Base-by-base conservation (phyloP, 2,797 vertebrate species). In the Rhodeus uyekii region DNA sequence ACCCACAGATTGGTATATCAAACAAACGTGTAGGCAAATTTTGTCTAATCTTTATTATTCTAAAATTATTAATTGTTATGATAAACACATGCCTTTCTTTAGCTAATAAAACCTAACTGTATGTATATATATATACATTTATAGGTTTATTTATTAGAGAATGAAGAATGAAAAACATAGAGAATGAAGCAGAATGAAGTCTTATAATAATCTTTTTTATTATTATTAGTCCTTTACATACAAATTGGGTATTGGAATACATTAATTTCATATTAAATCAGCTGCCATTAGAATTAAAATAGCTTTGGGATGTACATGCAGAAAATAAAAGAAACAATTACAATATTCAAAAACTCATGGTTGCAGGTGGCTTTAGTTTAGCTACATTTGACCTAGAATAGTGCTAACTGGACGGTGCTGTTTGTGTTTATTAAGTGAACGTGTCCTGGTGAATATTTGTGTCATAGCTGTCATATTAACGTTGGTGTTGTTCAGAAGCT, bases 371-470 rank as follows among this genome's bases (percentile, higher is more conserved):
- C 38, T 44, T 5, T 61, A 24, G 42, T 73, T 7, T 73, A n/a
- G 16, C 32, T 34, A 53, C 32, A n/a, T 73, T 80, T 74, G 55
- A 39, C 44, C 42, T 64, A 39, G 46, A n/a, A 55, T 53, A 29
- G 32, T n/a, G 38, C 9, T 9, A 36, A 34, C 32, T 67, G 32
- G 9, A 46, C 29, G 9, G 0, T 60, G 27, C 12, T 32, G 19
- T 34, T n/a, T 55, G 44, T 53, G 64, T 58, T 79, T 63, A 46
- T 42, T 61, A 50, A 64, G 42, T 50, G 24, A 73, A 81, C 7
- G 10, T 53, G 5, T 50, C n/a, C n/a, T 81, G 78, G 55, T 81
- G 69, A 81, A 44, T 64, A 39, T 27, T 50, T 8, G 69, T 65
- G 58, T 81, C 69, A 65, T 74, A 29, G 34, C 58, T 29, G 42